These are phyloP conservation scores for Trematocara stigmaticum DNA, from an alignment of 2,113 vertebrate species.

Conservation along the genomic window DNA sequence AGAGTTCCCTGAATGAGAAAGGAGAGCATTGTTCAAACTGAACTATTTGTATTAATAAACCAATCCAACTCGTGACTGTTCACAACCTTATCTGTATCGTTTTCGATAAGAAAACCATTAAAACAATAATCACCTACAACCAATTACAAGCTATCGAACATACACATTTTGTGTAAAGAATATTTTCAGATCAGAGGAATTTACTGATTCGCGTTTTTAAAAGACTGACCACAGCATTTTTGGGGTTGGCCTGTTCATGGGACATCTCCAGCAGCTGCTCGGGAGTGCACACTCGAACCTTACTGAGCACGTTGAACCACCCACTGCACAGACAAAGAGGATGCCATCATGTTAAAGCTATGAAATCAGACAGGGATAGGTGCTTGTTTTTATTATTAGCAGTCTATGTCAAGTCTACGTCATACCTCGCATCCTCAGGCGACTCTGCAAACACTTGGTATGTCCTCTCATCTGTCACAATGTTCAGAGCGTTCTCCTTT, in stretches of 20 bases:
- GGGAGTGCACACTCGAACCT: slow-evolving; percentile 81
- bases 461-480: slow-evolving; percentile 86
- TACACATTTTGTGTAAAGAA: not conserved
- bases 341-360: not conserved
- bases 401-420: not conserved
- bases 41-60: not conserved
- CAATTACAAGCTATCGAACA: not conserved
- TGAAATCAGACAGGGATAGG: not conserved
- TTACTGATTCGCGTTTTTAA: not conserved
- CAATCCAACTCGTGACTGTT: not conserved
- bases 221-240: slow-evolving; percentile 88
- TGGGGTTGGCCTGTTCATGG: slow-evolving; percentile 91
- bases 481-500: slow-evolving; percentile 89
- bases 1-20: slow-evolving; percentile 79
- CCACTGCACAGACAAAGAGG: slow-evolving; percentile 64
- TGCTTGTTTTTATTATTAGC: not conserved
- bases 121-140: not conserved
- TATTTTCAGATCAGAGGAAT: not conserved
- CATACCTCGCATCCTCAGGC: slow-evolving; percentile 88
- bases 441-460: slow-evolving; percentile 92
- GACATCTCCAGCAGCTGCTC: slow-evolving; percentile 91
- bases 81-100: not conserved
- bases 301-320: slow-evolving; percentile 88
- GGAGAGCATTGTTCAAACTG: not conserved
- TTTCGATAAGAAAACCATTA: not conserved